Evolutionary conservation across 2,888 invertebrate species (phyloP).

Genomic region (Nematopogon swammerdamellus): DNA sequence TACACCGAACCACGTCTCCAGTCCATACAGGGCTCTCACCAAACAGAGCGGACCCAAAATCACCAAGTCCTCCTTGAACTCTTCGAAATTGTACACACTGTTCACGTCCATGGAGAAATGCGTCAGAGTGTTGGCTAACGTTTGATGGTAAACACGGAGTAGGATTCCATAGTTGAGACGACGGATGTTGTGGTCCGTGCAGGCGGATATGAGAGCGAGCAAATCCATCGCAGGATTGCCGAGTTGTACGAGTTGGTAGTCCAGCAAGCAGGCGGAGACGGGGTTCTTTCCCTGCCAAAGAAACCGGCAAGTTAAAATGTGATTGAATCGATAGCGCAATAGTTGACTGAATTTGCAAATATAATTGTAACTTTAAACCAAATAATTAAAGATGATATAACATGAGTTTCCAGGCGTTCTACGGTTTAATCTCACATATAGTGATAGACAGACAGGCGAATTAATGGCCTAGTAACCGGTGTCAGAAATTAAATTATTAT

Average conservation of each 20-base stretch:
- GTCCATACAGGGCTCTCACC: background rate
- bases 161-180: background rate
- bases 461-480: too few species aligned
- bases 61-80: background rate
- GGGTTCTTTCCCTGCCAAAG: background rate
- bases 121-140: background rate
- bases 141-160: background rate
- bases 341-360: background rate
- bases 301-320: too few species aligned
- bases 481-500: too few species aligned
- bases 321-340: too few species aligned
- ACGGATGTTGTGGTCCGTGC: background rate
- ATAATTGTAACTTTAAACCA: background rate
- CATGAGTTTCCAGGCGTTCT: too few species aligned
- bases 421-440: too few species aligned
- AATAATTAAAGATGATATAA: too few species aligned
- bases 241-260: background rate
- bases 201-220: background rate
- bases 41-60: background rate
- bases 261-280: background rate
- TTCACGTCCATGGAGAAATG: background rate
- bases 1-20: background rate
- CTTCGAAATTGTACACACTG: background rate
- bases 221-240: background rate
- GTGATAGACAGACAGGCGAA: too few species aligned